Base-by-base conservation (phyloP, 2,113 vertebrate species). In the Lepisosteus osseus region DNA sequence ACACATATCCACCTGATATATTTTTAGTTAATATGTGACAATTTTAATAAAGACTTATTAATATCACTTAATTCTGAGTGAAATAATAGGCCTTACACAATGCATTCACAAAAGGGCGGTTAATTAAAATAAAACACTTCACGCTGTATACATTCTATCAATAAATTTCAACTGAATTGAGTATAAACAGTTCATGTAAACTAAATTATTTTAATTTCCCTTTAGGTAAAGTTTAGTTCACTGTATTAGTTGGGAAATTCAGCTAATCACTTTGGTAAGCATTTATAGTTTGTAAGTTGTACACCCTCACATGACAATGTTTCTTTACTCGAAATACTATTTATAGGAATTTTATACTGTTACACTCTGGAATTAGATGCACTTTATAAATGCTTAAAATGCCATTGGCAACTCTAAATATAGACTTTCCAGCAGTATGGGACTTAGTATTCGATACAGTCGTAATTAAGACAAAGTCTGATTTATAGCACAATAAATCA, bases 381-480 rank as follows among this genome's bases (percentile, higher is more conserved):
- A 15, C 54, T 2, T 54, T 56, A 12, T 61, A 71, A 66, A 71
- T 70, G 42, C 65, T 67, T 57, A 12, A 7, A 15, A 67, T 68
- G 69, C 63, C 72, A 44, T 44, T 43, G 72, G 74, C 69, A 14
- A 76, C 67, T 76, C 71, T 63, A 66, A 69, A 76, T 69, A 3
- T 69, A 61, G 29, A 55, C 54, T 72, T 59, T 62, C 40, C 47
- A 12, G 57, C 71, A 73, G 72, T 68, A 71, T 17, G 77, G 72
- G 65, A 59, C 7, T 44, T 75, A 62, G 66, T 47, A 54, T 68
- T 63, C 45, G 70, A 45, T 40, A 73, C 67, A 61, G 42, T 72
- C 44, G 67, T 71, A 62, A 70, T 77, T 69, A 54, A 70, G 45
- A 68, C 11, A 41, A 41, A 63, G 43, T 13, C 45, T 62, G 69